Evolutionary conservation across 2,888 invertebrate species (phyloP).

Genomic region (Melitaea athalia): DNA sequence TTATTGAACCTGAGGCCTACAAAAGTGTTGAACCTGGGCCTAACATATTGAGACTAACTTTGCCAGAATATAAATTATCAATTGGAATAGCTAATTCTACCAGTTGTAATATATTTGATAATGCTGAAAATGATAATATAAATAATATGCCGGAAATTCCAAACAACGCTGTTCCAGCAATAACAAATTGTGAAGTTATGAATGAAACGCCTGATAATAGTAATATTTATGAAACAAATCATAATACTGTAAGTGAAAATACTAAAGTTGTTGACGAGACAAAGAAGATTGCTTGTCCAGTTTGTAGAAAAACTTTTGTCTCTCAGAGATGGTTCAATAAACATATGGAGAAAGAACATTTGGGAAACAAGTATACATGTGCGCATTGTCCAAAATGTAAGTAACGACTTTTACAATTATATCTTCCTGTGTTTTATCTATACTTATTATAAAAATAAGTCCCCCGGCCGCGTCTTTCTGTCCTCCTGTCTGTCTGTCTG

Average conservation of each 20-base stretch:
- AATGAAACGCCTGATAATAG: background rate
- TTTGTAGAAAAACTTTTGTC: slow-evolving; percentile 61
- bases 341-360: slow-evolving; percentile 66
- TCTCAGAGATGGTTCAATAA: slow-evolving; percentile 68
- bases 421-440: no score
- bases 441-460: no score
- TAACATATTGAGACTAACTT: slow-evolving; percentile 51
- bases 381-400: slow-evolving; percentile 64
- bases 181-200: slow-evolving; percentile 4
- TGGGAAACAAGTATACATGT: slow-evolving; percentile 57
- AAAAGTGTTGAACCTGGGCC: slow-evolving; percentile 35
- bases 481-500: no score
- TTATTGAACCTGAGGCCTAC: slow-evolving; percentile 55
- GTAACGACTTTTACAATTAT: slow-evolving; percentile 35
- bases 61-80: slow-evolving; percentile 61
- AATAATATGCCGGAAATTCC: slow-evolving; percentile 27
- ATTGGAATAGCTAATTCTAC: slow-evolving; percentile 48
- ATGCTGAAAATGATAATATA: slow-evolving; percentile 10
- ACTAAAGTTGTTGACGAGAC: slow-evolving; percentile 24
- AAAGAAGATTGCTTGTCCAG: slow-evolving; percentile 56
- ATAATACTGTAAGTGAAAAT: background rate
- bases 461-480: no score
- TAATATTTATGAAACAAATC: background rate
- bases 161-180: slow-evolving; percentile 1
- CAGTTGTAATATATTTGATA: slow-evolving; percentile 36